Evolutionary conservation across 2,113 vertebrate genomes (phyloP).

Genomic region (Tachuris rubrigastra): DNA sequence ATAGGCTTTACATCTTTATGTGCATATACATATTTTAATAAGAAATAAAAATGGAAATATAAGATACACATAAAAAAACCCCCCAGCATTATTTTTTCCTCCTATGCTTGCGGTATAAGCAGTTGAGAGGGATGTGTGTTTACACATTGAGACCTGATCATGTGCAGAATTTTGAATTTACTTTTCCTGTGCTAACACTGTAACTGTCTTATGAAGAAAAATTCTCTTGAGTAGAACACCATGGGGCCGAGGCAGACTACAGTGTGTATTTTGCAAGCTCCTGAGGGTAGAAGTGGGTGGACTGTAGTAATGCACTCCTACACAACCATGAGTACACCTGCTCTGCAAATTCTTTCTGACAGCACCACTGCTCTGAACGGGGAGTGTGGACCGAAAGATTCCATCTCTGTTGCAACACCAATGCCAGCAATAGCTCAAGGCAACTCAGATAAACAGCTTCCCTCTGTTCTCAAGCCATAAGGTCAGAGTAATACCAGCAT

Average conservation of each 20-base stretch:
- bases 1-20: neutral
- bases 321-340: neutral
- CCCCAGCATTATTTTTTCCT: neutral
- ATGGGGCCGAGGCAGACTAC: neutral
- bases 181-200: neutral
- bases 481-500: neutral
- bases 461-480: neutral
- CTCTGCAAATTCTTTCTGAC: slow-evolving; percentile 14
- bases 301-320: slow-evolving; percentile 18
- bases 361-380: neutral
- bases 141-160: neutral
- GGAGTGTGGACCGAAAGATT: neutral
- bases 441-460: neutral
- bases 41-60: slow-evolving; percentile 34
- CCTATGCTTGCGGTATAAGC: neutral
- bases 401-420: neutral
- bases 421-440: neutral
- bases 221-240: neutral
- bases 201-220: neutral
- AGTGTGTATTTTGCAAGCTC: neutral
- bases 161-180: slow-evolving; percentile 16
- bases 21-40: neutral
- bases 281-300: neutral
- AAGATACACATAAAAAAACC: neutral
- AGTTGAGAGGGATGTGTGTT: neutral